A percentile compares a stretch with the other conserved stretches of the same genome.
These are phyloP conservation scores for Dromiciops gliroides DNA, from an alignment of 2,113 vertebrate species.

Conservation along the genomic window DNA sequence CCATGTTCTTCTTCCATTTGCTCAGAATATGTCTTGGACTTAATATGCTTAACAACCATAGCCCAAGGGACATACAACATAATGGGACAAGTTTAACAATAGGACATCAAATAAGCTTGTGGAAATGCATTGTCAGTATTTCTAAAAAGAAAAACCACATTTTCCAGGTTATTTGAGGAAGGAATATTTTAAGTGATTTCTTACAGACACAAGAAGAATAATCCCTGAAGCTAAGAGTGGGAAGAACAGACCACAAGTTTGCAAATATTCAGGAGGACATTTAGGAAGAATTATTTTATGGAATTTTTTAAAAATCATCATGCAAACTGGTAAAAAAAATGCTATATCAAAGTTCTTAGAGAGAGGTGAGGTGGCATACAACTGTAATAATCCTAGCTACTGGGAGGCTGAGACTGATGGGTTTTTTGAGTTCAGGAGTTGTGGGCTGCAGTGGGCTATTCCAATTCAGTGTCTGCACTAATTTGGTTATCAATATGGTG, in stretches of 20 bases:
- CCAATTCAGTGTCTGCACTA: not conserved
- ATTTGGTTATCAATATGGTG: not conserved
- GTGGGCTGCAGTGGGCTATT: not conserved
- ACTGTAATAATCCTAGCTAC: not conserved
- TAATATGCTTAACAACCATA: not conserved
- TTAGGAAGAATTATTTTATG: conserved; percentile 67
- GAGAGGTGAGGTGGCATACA: not conserved
- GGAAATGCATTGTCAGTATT: conserved; percentile 67
- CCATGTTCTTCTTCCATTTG: conserved; percentile 22
- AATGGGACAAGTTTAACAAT: conserved; percentile 64
- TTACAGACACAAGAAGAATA: conserved; percentile 75
- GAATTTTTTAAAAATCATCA: conserved; percentile 60
- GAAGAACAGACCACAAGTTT: conserved; percentile 65
- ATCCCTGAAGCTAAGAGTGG: conserved; percentile 62
- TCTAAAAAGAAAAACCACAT: conserved; percentile 76
- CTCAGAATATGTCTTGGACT: not conserved
- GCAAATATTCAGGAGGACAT: conserved; percentile 61
- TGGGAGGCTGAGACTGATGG: not conserved
- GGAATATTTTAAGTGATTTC: conserved; percentile 71
- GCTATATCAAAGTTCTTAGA: not conserved
- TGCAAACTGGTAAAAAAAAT: conserved; percentile 7
- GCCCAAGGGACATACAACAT: not conserved
- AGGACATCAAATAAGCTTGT: conserved; percentile 15
- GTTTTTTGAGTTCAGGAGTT: not conserved
- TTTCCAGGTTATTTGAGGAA: conserved; percentile 81